Percentiles rank a stretch among this genome's conserved stretches.
phyloP scores from a whole-genome alignment of 2,113 vertebrate genomes.

The Coracopsis vasa region DNA sequence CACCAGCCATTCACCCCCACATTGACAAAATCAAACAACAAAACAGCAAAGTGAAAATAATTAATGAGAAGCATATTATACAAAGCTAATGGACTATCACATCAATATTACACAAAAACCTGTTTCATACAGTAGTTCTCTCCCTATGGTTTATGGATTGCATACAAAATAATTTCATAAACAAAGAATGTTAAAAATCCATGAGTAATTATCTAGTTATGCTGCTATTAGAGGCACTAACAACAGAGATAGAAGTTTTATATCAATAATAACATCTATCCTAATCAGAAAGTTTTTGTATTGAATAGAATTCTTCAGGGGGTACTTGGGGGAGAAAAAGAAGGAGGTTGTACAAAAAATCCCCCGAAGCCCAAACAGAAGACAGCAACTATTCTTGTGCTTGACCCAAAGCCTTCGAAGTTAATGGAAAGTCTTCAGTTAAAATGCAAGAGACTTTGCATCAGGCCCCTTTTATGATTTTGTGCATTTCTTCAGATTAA shows the following conservation, averaged over 20 bases:
- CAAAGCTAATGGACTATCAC: neutral
- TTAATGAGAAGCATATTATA: neutral
- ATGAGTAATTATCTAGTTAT: neutral
- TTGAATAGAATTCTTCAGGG: neutral
- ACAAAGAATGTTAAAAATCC: slow-evolving; percentile 28
- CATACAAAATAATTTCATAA: neutral
- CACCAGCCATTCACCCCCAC: neutral
- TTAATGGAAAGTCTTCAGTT: neutral
- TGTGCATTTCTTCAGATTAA: neutral
- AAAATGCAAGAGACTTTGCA: neutral
- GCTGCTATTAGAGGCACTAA: neutral
- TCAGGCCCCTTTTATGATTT: neutral
- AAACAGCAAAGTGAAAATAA: neutral
- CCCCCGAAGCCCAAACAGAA: neutral
- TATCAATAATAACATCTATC: neutral
- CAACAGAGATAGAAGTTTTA: neutral
- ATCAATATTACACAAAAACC: neutral
- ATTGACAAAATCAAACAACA: neutral
- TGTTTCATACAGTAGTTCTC: neutral
- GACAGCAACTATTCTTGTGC: neutral
- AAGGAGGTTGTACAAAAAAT: neutral
- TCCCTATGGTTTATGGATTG: neutral
- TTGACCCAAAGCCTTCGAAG: slow-evolving; percentile 15
- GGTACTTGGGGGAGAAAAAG: neutral
- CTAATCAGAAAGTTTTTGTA: neutral